Conservation (phyloP, 2,797 vertebrate species). For the Bradypodion ventrale region DNA sequence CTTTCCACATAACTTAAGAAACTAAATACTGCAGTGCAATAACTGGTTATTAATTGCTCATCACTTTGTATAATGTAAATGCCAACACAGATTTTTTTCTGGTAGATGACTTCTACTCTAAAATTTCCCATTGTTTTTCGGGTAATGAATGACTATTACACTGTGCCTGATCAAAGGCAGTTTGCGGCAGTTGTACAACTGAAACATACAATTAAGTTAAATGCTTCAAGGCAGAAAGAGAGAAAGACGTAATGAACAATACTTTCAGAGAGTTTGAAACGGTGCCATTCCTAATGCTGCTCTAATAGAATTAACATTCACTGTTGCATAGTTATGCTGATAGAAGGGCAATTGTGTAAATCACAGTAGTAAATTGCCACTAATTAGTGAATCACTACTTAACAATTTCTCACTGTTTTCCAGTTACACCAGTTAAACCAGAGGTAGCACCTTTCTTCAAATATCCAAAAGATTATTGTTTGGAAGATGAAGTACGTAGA, state of each 20-base stretch:
- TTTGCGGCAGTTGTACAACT: neutral
- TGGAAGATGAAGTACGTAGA: neutral
- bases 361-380: too few species aligned
- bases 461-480: too few species aligned
- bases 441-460: too few species aligned
- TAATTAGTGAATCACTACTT: too few species aligned
- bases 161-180: neutral
- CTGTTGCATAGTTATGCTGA: too few species aligned
- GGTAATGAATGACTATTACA: neutral
- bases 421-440: too few species aligned
- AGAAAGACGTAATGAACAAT: neutral
- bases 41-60: neutral
- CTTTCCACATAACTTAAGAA: neutral
- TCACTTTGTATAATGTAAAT: neutral
- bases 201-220: neutral
- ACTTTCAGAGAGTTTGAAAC: neutral
- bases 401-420: too few species aligned
- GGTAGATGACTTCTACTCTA: neutral
- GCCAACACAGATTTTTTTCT: neutral
- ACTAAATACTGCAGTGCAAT: accelerated
- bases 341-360: too few species aligned
- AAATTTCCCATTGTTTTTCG: neutral
- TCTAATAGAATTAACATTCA: neutral
- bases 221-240: neutral
- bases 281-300: neutral